Conservation (phyloP, 1,140 invertebrate genomes). For the Homarus americanus region DNA sequence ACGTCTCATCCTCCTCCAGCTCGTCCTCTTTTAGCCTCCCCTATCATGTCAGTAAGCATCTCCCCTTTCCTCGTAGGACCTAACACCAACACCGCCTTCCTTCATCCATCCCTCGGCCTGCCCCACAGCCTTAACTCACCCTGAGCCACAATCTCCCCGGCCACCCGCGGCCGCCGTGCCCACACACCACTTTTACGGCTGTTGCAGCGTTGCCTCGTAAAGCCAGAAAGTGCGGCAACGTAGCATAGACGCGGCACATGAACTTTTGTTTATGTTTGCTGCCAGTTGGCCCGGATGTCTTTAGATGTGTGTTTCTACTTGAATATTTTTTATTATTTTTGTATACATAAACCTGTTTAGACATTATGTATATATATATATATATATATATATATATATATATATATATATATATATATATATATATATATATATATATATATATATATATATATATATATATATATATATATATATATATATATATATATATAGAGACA, state of each 20-base stretch:
- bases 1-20: neutral
- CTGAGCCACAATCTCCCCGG: no score
- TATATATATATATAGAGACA: neutral
- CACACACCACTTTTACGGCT: conserved; percentile 43
- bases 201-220: conserved; percentile 18
- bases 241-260: conserved; percentile 18
- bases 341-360: conserved; percentile 1
- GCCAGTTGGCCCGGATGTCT: neutral
- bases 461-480: conserved; percentile 21
- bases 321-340: conserved; percentile 11
- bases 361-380: conserved; percentile 36
- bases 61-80: no score
- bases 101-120: no score
- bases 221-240: neutral
- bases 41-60: no score
- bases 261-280: conserved; percentile 31
- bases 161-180: neutral
- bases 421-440: conserved; percentile 25
- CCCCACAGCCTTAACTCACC: no score
- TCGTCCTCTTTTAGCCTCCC: no score
- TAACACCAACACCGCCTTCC: no score
- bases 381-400: conserved; percentile 16
- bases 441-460: conserved; percentile 24
- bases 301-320: neutral
- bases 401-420: conserved; percentile 25